Base-by-base conservation (phyloP, 2,888 invertebrate genomes). In the Lomographa bimaculata region DNA sequence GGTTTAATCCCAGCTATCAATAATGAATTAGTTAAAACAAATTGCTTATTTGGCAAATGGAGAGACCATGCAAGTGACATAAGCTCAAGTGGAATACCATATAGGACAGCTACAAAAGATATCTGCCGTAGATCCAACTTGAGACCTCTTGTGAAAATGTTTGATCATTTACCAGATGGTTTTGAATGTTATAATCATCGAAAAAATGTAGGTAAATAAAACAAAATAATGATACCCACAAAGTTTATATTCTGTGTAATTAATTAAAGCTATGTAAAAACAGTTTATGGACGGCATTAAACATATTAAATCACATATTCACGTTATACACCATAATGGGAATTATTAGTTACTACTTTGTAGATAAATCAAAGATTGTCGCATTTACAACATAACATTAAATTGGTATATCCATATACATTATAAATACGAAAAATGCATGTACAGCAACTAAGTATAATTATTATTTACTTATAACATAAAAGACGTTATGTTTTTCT, bases 1-100 rank as follows among this genome's bases (percentile, higher is more conserved):
- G 58, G 54, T 5, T 46, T 90, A 18, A 59, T 85, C 6, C 76
- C 79, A 3, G 26, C 55, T 9, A 60, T 87, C 10, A 79, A 77
- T 8, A 39, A 51, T 40, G 78, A 85, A 56, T 33, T 89, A 30
- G 69, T 79, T 0, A 87, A 81, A 68, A 69, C 68, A 0, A 84
- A 89, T 59, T 90, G 90, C 57, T 63, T 87, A 29, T 78, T 71
- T 57, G 84, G 89, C 0, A 83, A 79, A 60, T 89, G 87, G 85
- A 67, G 60, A 6, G 73, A 79, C 2, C 89, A 90, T 54, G 68
- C 73, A 1, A 71, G 75, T 43, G 55, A 60, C 42, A 75, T 89
- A n/a, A 69, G 68, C 39, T 61, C 48, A 18, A 63, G 64, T 57
- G 89, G 89, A 0, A 60, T 66, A 33, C 45, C 33, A 25, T 37